Evolutionary conservation across 2,113 vertebrate species (phyloP).

Genomic region (Lethenteron reissneri): DNA sequence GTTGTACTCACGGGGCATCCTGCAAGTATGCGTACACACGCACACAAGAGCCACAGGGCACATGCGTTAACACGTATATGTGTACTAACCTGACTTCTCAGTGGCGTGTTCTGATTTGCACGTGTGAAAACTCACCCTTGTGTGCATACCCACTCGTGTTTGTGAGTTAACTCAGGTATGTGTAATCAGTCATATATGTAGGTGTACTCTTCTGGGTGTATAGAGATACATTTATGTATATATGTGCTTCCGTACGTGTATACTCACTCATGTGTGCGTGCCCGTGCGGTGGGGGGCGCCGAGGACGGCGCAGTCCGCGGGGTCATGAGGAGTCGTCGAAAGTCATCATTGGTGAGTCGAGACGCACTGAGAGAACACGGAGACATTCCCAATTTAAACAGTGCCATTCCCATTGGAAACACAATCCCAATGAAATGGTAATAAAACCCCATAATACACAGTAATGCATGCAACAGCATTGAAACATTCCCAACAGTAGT

Average conservation of each 20-base stretch:
- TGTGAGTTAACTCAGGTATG: background rate
- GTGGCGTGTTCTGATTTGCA: background rate
- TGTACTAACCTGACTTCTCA: background rate
- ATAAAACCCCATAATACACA: background rate
- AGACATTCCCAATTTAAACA: background rate
- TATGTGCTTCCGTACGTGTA: background rate
- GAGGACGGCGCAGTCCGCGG: conserved; percentile 60
- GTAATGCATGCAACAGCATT: background rate
- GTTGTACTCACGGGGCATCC: conserved; percentile 95
- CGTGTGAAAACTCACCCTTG: too few relatives aligned
- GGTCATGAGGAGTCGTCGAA: conserved; percentile 89
- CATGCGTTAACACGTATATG: background rate
- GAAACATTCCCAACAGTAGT: background rate
- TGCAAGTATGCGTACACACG: conserved; percentile 18
- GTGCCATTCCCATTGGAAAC: background rate
- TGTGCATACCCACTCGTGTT: background rate
- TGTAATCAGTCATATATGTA: background rate
- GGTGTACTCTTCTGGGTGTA: background rate
- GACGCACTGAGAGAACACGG: conserved; percentile 26
- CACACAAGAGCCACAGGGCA: background rate
- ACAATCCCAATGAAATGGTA: background rate
- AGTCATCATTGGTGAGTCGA: conserved; percentile 95
- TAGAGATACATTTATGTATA: background rate
- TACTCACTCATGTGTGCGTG: conserved; percentile 86
- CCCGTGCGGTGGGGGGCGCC: conserved; percentile 63